These are phyloP conservation scores for Emmelina monodactyla DNA, from an alignment of 2,888 invertebrate genomes.

Conservation along the genomic window DNA sequence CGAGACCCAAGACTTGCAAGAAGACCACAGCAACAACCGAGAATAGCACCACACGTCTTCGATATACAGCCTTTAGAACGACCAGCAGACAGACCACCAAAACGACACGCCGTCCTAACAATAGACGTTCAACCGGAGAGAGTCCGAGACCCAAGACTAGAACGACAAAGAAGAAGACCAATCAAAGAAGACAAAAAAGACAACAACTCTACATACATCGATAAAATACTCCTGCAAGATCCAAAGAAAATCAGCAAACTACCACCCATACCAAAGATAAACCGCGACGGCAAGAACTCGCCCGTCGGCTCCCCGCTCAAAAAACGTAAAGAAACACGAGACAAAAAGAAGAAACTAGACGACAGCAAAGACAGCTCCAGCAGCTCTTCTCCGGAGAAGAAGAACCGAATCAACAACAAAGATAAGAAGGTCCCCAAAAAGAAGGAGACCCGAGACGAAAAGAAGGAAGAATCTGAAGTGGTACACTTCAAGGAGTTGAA, in stretches of 20 bases:
- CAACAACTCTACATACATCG: neutral
- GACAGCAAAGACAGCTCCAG: conserved; percentile 18
- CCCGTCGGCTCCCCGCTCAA: conserved; percentile 20
- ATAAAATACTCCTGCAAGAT: conserved; percentile 21
- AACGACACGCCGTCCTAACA: conserved; percentile 55
- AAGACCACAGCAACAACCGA: conserved; percentile 19
- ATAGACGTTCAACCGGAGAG: conserved; percentile 41
- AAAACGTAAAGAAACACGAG: conserved; percentile 23
- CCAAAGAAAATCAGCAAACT: conserved; percentile 40
- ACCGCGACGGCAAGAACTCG: conserved; percentile 21
- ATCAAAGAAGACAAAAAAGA: conserved; percentile 1
- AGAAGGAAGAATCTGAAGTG: conserved; percentile 23
- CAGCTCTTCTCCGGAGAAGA: conserved; percentile 31
- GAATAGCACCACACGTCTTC: conserved; percentile 49
- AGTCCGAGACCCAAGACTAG: conserved; percentile 24
- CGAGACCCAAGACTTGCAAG: conserved; percentile 33
- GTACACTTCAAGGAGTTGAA: conserved; percentile 66
- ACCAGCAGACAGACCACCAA: conserved; percentile 35
- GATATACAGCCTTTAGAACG: conserved; percentile 56
- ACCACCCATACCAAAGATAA: conserved; percentile 51
- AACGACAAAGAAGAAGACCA: conserved; percentile 14
- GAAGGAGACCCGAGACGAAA: conserved; percentile 20
- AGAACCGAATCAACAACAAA: conserved; percentile 12
- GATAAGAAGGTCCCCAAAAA: conserved; percentile 10
- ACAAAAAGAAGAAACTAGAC: conserved; percentile 21